Percentiles rank a stretch among this genome's conserved stretches.
These are phyloP conservation scores for Amblyopsis hoosieri DNA, from an alignment of 2,797 vertebrate genomes.

Conservation along the genomic window DNA sequence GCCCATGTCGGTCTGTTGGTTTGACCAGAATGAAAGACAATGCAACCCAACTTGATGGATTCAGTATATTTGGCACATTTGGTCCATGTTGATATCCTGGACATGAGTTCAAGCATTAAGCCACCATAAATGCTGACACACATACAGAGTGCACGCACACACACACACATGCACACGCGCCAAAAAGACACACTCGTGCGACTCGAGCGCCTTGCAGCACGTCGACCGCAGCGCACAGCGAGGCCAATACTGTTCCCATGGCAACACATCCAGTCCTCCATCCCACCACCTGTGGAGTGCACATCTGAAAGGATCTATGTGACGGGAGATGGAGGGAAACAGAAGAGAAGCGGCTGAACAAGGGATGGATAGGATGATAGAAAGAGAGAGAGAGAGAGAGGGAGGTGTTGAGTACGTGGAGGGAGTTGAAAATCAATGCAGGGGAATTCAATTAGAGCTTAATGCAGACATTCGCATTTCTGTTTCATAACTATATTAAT, in stretches of 20 bases:
- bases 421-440: conserved; percentile 37
- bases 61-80: too few relatives aligned
- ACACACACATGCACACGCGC: too few relatives aligned
- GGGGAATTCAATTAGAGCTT: conserved; percentile 41
- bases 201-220: too few relatives aligned
- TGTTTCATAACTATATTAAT: conserved; percentile 41
- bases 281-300: conserved; percentile 79
- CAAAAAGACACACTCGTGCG: too few relatives aligned
- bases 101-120: too few relatives aligned
- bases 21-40: too few relatives aligned
- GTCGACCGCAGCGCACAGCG: conserved; percentile 11
- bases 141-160: too few relatives aligned
- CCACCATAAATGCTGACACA: too few relatives aligned
- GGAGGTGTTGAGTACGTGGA: too few relatives aligned
- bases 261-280: conserved; percentile 73
- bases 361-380: conserved; percentile 2
- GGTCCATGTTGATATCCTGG: too few relatives aligned
- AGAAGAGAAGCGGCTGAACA: conserved; percentile 6
- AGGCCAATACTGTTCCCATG: conserved; percentile 69
- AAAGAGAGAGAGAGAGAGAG: not conserved
- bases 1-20: too few relatives aligned
- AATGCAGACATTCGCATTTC: conserved; percentile 28
- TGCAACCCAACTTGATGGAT: too few relatives aligned
- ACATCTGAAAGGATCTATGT: conserved; percentile 65
- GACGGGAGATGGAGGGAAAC: conserved; percentile 23